These are phyloP conservation scores for Lamellibrachia luymesi DNA, from an alignment of 1,140 invertebrate species.

Conservation along the genomic window DNA sequence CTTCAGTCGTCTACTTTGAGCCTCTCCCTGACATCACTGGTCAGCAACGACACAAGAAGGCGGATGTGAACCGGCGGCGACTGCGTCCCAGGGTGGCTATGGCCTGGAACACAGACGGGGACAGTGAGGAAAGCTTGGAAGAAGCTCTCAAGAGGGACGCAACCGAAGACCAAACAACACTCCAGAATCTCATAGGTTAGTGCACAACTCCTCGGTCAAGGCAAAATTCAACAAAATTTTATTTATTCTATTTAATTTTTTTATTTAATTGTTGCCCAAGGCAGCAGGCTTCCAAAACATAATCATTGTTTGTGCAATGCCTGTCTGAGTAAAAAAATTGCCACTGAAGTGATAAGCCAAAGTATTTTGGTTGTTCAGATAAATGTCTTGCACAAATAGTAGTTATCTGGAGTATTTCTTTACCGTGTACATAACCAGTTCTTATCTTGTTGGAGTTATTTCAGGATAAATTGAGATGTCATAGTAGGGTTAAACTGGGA, in stretches of 20 bases:
- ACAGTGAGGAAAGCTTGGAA: slow-evolving; percentile 27
- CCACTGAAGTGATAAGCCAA: neutral
- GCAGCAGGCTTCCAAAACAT: neutral
- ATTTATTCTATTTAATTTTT: no score
- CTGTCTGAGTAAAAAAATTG: neutral
- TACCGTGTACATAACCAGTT: neutral
- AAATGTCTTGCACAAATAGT: neutral
- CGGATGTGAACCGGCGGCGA: neutral
- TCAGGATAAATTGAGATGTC: neutral
- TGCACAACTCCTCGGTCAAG: slow-evolving; percentile 2
- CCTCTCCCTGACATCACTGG: slow-evolving; percentile 42
- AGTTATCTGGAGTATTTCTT: neutral
- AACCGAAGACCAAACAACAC: slow-evolving; percentile 31
- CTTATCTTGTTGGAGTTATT: neutral
- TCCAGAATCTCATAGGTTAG: slow-evolving; percentile 56
- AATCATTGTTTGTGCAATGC: neutral
- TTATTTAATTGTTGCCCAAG: no score
- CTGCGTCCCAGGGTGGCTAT: slow-evolving; percentile 15
- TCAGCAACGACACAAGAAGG: neutral
- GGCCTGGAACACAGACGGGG: slow-evolving; percentile 11
- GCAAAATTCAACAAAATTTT: no score
- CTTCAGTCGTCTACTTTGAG: slow-evolving; percentile 43
- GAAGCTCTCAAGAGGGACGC: slow-evolving; percentile 31
- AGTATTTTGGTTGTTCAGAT: neutral
- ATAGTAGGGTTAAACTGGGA: neutral